phyloP scores from a whole-genome alignment of 2,113 vertebrate genomes.

The Brienomyrus brachyistius region DNA sequence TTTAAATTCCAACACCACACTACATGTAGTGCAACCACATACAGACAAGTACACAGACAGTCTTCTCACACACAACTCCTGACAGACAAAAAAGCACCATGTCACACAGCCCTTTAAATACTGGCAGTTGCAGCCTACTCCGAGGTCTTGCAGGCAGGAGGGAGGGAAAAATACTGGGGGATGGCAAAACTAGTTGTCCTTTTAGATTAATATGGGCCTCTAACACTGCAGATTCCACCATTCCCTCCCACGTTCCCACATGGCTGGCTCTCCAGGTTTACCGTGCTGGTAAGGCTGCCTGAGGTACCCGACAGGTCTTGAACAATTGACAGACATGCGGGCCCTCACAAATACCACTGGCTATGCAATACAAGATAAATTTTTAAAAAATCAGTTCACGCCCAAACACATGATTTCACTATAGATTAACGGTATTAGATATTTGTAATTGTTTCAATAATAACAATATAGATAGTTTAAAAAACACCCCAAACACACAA shows the following conservation, averaged over 20 bases:
- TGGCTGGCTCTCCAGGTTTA: background rate
- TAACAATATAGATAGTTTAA: background rate
- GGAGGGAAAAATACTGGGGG: background rate
- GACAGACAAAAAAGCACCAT: background rate
- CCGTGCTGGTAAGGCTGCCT: background rate
- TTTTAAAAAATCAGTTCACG: background rate
- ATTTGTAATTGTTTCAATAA: background rate
- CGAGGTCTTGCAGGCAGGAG: background rate
- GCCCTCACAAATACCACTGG: background rate
- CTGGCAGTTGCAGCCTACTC: background rate
- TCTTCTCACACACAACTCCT: background rate
- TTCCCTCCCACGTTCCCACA: background rate
- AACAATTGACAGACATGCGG: background rate
- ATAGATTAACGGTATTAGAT: background rate
- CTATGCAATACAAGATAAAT: background rate
- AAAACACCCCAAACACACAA: background rate
- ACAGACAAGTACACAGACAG: background rate
- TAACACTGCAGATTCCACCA: background rate
- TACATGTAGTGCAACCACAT: background rate
- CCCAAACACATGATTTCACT: background rate
- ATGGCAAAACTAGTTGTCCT: background rate
- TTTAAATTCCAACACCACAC: background rate
- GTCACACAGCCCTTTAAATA: background rate
- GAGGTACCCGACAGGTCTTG: background rate
- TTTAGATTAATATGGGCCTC: background rate